A percentile compares a stretch with the other conserved stretches of the same genome.
These are phyloP conservation scores for Xiphophorus couchianus DNA, from an alignment of 2,113 vertebrate species.

Conservation along the genomic window DNA sequence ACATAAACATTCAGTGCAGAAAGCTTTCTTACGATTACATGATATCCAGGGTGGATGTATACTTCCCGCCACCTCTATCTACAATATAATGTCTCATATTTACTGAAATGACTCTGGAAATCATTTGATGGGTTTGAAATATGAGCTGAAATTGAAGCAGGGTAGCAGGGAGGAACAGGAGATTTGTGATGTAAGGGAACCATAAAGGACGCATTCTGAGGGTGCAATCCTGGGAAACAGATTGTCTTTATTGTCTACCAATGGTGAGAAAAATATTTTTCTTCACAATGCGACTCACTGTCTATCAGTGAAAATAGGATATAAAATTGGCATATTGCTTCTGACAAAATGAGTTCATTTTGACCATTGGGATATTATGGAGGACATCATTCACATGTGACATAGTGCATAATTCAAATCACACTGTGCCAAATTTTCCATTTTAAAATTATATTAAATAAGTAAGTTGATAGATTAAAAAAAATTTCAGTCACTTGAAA, in stretches of 20 bases:
- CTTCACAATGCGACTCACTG: constrained; percentile 3
- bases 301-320: constrained; percentile 13
- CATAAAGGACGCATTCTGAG: constrained; percentile 19
- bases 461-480: neutral
- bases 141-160: constrained; percentile 40
- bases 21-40: constrained; percentile 36
- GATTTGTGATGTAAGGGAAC: constrained; percentile 5
- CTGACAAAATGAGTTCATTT: neutral
- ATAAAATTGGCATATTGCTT: neutral
- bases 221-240: neutral
- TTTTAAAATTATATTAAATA: too few relatives aligned
- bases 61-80: constrained; percentile 19
- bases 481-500: neutral
- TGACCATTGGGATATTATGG: neutral
- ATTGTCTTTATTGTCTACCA: constrained; percentile 17
- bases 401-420: neutral
- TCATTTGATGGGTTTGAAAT: constrained; percentile 45
- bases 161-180: constrained; percentile 18
- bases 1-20: constrained; percentile 39
- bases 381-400: neutral
- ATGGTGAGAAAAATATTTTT: neutral
- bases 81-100: constrained; percentile 60
- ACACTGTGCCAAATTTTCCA: neutral
- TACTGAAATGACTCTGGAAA: constrained; percentile 30
- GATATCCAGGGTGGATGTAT: constrained; percentile 30